These are phyloP conservation scores for Mesodorylaimus sp. DNA, from an alignment of 2,888 invertebrate species.

Conservation along the genomic window DNA sequence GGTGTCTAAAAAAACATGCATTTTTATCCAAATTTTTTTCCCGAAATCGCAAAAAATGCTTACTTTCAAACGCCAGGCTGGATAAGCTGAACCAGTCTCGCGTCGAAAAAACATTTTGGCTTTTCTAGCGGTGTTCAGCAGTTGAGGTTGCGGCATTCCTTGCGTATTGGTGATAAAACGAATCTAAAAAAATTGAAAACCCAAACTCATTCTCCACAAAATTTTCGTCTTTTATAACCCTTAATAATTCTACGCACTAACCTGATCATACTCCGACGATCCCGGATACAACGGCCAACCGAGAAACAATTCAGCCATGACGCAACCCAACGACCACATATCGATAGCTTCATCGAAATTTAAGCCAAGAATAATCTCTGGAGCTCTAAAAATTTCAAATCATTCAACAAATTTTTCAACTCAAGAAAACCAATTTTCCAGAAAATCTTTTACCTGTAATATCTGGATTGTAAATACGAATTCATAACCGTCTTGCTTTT, in stretches of 20 bases:
- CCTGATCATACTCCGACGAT: slow-evolving; percentile 83
- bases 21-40: no score
- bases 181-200: slow-evolving; percentile 62
- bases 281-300: slow-evolving; percentile 99
- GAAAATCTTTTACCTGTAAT: slow-evolving; percentile 53
- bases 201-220: no score
- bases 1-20: slow-evolving; percentile 53
- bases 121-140: slow-evolving; percentile 90
- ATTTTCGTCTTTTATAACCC: no score
- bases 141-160: slow-evolving; percentile 87
- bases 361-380: slow-evolving; percentile 85
- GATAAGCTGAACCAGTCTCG: slow-evolving; percentile 36
- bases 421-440: no score
- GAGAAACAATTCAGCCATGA: slow-evolving; percentile 92
- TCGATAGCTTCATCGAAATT: slow-evolving; percentile 99
- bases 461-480: slow-evolving; percentile 94
- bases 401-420: no score
- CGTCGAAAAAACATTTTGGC: slow-evolving; percentile 75
- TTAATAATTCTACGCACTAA: no score
- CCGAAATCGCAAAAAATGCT: no score
- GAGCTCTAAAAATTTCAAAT: slow-evolving; percentile 41
- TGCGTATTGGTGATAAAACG: slow-evolving; percentile 90
- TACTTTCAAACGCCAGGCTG: slow-evolving; percentile 45
- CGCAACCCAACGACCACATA: slow-evolving; percentile 99
- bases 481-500: slow-evolving; percentile 98